These are phyloP conservation scores for Sebastes trivittatus DNA, from an alignment of 2,797 vertebrate species.

Conservation along the genomic window DNA sequence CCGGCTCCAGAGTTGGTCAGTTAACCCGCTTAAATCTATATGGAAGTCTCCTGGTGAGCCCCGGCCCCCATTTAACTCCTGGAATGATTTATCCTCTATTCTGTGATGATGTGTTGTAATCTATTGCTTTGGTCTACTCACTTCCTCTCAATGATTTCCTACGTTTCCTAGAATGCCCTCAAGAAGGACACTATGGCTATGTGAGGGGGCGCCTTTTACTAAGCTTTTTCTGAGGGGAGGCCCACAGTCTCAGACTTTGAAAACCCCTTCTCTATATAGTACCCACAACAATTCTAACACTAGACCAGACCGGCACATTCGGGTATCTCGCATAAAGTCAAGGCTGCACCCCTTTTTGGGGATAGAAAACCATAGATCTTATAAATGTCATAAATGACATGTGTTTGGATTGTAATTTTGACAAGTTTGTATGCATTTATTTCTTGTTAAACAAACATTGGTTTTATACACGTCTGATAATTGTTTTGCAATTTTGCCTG, in stretches of 20 bases:
- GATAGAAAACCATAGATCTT: background rate
- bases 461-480: background rate
- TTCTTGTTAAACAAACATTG: background rate
- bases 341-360: background rate
- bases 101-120: background rate
- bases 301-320: background rate
- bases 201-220: too few species aligned
- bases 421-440: background rate
- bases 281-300: background rate
- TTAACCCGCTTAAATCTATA: constrained; percentile 29
- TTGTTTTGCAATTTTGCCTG: background rate
- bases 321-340: background rate
- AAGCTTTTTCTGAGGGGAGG: too few species aligned
- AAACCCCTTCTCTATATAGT: too few species aligned
- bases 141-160: background rate
- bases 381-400: background rate
- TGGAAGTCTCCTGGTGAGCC: constrained; percentile 26
- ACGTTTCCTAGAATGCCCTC: background rate
- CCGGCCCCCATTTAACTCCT: constrained; percentile 12
- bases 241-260: too few species aligned
- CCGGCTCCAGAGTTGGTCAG: constrained; percentile 49
- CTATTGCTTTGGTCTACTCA: background rate
- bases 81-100: constrained; percentile 1
- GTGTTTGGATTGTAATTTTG: background rate
- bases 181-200: background rate